Percentiles rank a stretch among this genome's conserved stretches.
phyloP scores from a whole-genome alignment of 2,113 vertebrate genomes.

The Montifringilla adamsi region DNA sequence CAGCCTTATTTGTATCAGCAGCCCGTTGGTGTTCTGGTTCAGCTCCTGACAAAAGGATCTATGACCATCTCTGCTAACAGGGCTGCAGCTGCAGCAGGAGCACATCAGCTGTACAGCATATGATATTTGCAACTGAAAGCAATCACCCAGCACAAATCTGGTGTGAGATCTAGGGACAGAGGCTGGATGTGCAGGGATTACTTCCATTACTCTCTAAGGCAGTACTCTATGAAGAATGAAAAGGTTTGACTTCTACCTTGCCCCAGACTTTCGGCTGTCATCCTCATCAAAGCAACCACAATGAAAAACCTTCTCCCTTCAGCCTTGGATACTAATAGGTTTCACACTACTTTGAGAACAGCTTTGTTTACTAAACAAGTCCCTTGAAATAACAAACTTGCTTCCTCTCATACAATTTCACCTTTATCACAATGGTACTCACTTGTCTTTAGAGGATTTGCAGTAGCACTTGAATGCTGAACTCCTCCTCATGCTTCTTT shows the following conservation, averaged over 20 bases:
- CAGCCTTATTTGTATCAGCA: background rate
- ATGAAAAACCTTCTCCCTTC: background rate
- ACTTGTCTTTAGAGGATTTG: background rate
- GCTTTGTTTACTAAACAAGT: background rate
- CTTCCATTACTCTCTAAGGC: background rate
- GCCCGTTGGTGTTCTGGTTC: background rate
- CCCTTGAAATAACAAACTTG: background rate
- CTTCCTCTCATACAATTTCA: background rate
- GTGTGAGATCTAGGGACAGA: background rate
- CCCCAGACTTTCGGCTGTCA: background rate
- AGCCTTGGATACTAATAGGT: background rate
- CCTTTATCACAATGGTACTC: background rate
- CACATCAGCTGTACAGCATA: background rate
- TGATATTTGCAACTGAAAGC: background rate
- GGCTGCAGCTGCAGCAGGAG: background rate
- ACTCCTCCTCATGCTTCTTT: background rate
- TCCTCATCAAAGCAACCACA: background rate
- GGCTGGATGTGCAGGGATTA: background rate
- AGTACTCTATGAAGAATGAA: background rate
- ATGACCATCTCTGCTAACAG: background rate
- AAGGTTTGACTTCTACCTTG: background rate
- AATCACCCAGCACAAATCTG: conserved; percentile 12
- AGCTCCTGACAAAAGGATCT: conserved; percentile 6
- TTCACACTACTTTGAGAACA: background rate
- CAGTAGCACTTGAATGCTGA: background rate